These are phyloP conservation scores for Phoeniculus purpureus DNA, from an alignment of 2,797 vertebrate genomes.

Conservation along the genomic window DNA sequence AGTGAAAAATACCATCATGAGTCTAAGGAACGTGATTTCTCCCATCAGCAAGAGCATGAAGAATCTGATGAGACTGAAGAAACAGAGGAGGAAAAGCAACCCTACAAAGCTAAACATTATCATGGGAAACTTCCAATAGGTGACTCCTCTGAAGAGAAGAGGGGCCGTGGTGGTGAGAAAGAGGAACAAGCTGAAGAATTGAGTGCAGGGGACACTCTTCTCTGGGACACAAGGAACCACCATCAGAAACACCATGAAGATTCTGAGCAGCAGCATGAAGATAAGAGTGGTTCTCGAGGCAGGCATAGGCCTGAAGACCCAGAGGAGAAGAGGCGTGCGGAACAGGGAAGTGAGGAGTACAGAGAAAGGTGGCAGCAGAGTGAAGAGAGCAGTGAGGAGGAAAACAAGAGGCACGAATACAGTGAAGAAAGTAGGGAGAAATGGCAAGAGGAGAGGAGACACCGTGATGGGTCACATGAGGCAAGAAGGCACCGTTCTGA, in stretches of 20 bases:
- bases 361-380: conserved; percentile 36
- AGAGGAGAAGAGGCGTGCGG: not conserved
- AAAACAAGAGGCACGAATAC: conserved; percentile 18
- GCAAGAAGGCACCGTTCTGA: not conserved
- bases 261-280: conserved; percentile 59
- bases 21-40: conserved; percentile 8
- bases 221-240: conserved; percentile 55
- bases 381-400: conserved; percentile 68
- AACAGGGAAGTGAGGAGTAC: conserved; percentile 51
- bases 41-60: conserved; percentile 44
- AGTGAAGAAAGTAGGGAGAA: conserved; percentile 60
- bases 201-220: not conserved
- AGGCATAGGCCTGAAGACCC: conserved; percentile 20
- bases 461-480: not conserved
- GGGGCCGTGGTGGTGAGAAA: not conserved
- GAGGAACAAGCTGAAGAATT: not conserved
- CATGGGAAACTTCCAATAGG: conserved; percentile 75
- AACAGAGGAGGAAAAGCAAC: conserved; percentile 60
- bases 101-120: conserved; percentile 67
- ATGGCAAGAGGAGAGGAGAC: conserved; percentile 5
- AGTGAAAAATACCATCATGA: conserved; percentile 46
- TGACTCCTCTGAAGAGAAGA: conserved; percentile 68
- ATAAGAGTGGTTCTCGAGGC: conserved; percentile 7
- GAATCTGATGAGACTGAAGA: conserved; percentile 74
- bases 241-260: conserved; percentile 49